Evolutionary conservation across 2,797 vertebrate species (phyloP), one percentile per base, ranked within the genome.

Genomic region (Pyrocephalus nanus): DNA sequence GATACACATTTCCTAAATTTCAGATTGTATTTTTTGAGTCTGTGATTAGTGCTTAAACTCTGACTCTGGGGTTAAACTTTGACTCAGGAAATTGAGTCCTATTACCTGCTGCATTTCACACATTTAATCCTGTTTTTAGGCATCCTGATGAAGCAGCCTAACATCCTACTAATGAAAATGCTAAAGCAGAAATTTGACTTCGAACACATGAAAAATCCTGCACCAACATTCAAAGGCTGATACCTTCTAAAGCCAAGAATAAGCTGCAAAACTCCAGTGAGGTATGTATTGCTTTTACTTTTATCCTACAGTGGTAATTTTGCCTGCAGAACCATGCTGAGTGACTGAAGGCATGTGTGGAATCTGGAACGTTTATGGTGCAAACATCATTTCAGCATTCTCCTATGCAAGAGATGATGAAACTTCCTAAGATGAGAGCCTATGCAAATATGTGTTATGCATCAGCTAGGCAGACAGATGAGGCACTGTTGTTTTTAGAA

Each of bases 321-420:
- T 92, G 78, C 67, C 47, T 91, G 57, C 61, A 94, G 40, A 58
- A 89, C 74, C 51, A 21, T 74, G 38, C 57, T 72, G 71, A 53
- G 34, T 32, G 36, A 90, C 64, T 76, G 92, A 87, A 94, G 77
- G 77, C 57, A 67, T 42, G 77, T 87, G 92, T 92, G 88, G 92
- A 95, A 95, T 95, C 64, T 93, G 93, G 77, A 96, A 89, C 75
- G 38, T 83, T 94, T 92, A 58, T 87, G 92, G 90, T 94, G 65
- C 92, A 95, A 96, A 96, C 96, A 96, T 96, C 86, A 95, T 94
- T 92, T 96, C 73, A 88, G 70, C 79, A 57, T 93, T 95, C 94
- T 95, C 91, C 95, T 97, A 96, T 86, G 47, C 94, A 95, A 96
- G 93, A 93, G 88, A 96, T 93, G 93, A 95, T 95, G 92, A 96